These are phyloP conservation scores for Orientallactaga bullata DNA, from an alignment of 2,113 vertebrate species.

Conservation along the genomic window DNA sequence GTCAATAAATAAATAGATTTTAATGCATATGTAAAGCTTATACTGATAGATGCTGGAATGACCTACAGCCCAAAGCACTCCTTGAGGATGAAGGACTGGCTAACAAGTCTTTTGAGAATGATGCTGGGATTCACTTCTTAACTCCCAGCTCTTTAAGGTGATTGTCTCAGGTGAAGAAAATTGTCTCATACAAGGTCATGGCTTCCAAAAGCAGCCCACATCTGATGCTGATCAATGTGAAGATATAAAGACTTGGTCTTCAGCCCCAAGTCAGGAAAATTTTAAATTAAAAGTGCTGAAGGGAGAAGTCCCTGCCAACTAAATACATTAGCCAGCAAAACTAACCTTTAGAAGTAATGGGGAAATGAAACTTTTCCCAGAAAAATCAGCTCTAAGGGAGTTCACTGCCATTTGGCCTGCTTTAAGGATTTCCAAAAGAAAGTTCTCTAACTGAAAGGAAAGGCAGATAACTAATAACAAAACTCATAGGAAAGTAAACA, in stretches of 20 bases:
- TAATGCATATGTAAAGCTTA: background rate
- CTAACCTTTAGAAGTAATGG: background rate
- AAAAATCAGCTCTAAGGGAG: background rate
- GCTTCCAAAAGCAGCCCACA: background rate
- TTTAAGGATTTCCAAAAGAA: background rate
- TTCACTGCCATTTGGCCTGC: background rate
- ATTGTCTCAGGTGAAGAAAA: background rate
- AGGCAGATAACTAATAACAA: background rate
- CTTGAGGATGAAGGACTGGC: background rate
- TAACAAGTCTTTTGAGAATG: background rate
- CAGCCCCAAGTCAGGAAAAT: background rate
- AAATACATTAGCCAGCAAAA: background rate
- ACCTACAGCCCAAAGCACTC: background rate
- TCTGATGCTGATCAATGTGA: background rate
- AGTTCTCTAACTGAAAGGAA: background rate
- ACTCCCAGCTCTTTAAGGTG: background rate
- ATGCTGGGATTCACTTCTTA: background rate
- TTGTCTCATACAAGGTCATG: background rate
- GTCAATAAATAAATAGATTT: conserved; percentile 38
- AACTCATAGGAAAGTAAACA: background rate
- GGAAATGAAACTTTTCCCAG: background rate
- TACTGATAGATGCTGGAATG: background rate
- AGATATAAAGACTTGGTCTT: background rate
- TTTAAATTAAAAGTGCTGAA: background rate
- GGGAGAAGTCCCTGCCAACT: background rate